phyloP scores from a whole-genome alignment of 2,113 vertebrate genomes.

The Ovibos moschatus region DNA sequence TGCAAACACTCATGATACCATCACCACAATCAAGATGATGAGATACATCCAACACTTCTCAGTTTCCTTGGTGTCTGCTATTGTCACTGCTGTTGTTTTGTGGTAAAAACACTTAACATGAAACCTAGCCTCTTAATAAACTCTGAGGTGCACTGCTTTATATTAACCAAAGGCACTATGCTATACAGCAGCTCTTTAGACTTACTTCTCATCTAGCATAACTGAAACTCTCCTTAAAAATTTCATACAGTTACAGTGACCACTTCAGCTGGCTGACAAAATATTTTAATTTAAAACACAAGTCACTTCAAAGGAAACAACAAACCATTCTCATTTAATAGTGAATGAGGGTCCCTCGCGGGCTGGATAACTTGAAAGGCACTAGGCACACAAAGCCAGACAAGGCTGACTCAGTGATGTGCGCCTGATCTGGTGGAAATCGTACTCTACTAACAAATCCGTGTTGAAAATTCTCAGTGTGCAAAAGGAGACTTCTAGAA shows the following conservation, averaged over 20 bases:
- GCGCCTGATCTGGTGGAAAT: not conserved
- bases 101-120: not conserved
- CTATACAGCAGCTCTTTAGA: not conserved
- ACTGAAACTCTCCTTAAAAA: not conserved
- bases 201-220: not conserved
- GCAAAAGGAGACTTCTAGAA: not conserved
- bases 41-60: not conserved
- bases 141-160: fast-evolving
- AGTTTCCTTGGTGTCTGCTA: not conserved
- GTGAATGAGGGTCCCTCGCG: not conserved
- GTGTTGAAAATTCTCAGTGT: not conserved
- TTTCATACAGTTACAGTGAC: not conserved
- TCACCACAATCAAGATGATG: not conserved
- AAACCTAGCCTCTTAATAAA: not conserved
- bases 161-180: not conserved
- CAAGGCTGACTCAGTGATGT: too few relatives aligned
- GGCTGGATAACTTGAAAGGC: not conserved
- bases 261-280: not conserved
- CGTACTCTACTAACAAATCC: not conserved
- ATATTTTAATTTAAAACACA: not conserved
- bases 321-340: too few relatives aligned
- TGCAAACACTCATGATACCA: not conserved
- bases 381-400: not conserved
- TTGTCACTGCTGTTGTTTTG: not conserved
- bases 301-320: not conserved